Percentiles rank a stretch among this genome's conserved stretches.
Evolutionary conservation across 1,140 invertebrate species (phyloP).

Genomic region (Drosophila mojavensis): DNA sequence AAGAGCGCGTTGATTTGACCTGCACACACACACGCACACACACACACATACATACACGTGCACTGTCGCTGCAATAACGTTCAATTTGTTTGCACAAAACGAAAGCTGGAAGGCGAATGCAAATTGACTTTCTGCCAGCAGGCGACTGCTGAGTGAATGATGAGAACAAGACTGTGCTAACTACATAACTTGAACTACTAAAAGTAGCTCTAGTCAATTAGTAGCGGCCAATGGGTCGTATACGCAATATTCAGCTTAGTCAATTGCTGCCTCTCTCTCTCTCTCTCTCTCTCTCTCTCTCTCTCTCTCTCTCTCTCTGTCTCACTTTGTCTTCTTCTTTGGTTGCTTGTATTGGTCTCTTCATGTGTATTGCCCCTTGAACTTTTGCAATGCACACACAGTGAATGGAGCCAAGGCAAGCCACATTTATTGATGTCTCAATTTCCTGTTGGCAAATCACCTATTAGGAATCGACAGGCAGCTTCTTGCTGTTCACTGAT

Average conservation of each 20-base stretch:
- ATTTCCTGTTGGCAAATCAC: slow-evolving; percentile 81
- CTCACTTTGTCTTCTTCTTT: not conserved
- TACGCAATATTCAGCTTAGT: slow-evolving; percentile 60
- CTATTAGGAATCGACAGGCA: slow-evolving; percentile 79
- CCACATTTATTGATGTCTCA: slow-evolving; percentile 82
- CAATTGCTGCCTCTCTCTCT: slow-evolving; percentile 1
- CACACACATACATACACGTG: too few species aligned
- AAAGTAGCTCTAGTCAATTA: slow-evolving; percentile 59
- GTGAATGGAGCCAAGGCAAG: slow-evolving; percentile 54
- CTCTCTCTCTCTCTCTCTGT: not conserved
- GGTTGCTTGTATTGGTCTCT: not conserved
- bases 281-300: not conserved
- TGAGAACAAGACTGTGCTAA: slow-evolving; percentile 16
- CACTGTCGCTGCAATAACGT: slow-evolving; percentile 61
- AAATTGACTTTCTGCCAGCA: slow-evolving; percentile 4
- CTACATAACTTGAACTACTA: slow-evolving; percentile 20
- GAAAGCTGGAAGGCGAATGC: not conserved
- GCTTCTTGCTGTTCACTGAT: slow-evolving; percentile 22
- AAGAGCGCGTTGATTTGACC: slow-evolving; percentile 53
- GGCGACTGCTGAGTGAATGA: slow-evolving; percentile 3
- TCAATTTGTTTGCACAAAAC: slow-evolving; percentile 54
- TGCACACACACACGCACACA: not conserved
- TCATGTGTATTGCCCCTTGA: slow-evolving; percentile 17
- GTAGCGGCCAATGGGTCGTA: slow-evolving; percentile 45
- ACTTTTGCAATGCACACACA: not conserved